These are phyloP conservation scores for Megaceryle torquata DNA, from an alignment of 2,113 vertebrate species.

Conservation along the genomic window DNA sequence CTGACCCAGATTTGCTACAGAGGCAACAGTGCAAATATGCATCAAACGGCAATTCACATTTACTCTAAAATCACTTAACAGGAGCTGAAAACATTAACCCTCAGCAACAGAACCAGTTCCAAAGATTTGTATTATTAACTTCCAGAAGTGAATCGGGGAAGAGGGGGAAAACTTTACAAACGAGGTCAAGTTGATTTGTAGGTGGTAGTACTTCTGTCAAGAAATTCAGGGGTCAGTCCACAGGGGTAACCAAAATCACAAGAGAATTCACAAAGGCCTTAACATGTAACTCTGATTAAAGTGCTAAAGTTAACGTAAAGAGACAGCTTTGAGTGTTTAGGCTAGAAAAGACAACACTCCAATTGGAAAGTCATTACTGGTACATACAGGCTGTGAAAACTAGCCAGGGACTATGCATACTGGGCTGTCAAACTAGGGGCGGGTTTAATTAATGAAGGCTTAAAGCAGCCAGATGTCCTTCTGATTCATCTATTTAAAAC, in stretches of 20 bases:
- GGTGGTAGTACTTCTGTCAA: conserved; percentile 30
- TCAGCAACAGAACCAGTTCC: conserved; percentile 72
- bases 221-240: conserved; percentile 62
- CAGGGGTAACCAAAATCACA: conserved; percentile 65
- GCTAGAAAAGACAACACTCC: conserved; percentile 28
- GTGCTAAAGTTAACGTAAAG: conserved; percentile 22
- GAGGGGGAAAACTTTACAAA: conserved; percentile 14
- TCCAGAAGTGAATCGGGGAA: conserved; percentile 49
- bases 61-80: conserved; percentile 32
- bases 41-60: conserved; percentile 51
- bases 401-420: neutral
- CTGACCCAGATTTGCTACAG: conserved; percentile 59
- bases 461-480: conserved; percentile 15
- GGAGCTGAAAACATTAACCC: conserved; percentile 70
- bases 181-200: conserved; percentile 9
- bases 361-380: conserved; percentile 44
- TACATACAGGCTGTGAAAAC: conserved; percentile 33
- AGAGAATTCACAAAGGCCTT: conserved; percentile 48
- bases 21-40: conserved; percentile 47
- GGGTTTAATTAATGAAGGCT: conserved; percentile 37
- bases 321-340: conserved; percentile 42
- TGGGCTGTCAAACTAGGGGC: conserved; percentile 19
- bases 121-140: conserved; percentile 59
- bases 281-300: neutral
- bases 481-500: conserved; percentile 3